Base-by-base conservation (phyloP, 2,888 invertebrate genomes). In the Mesochorus sp. region DNA sequence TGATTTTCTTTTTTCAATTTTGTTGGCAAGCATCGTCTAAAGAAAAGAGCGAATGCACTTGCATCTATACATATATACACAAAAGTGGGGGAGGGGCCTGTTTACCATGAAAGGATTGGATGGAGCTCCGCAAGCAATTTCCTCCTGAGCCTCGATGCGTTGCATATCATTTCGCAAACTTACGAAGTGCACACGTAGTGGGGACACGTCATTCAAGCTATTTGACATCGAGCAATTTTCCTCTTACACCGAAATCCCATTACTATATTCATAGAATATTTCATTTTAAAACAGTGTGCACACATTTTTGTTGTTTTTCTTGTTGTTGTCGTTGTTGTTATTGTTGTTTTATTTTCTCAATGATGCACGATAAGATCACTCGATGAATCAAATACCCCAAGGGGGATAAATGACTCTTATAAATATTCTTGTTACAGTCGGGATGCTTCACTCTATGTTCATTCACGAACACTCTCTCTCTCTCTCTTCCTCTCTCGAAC, bases 191-290 rank as follows among this genome's bases (percentile, higher is more conserved):
- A 66, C 39, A 26, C 21, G 57, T 51, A 31, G 44, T 17, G 57
- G 73, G 55, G 78, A 77, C 80, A 75, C 82, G 82, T 82, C 80
- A 75, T 80, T 83, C 66, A 71, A 21, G 44, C 59, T 37, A 67
- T 74, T 80, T 76, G 83, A 80, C 84, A 80, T 39, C 39, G 57
- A 75, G 79, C 82, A 83, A 84, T 85, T 82, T 80, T 19, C 78
- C 64, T 17, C 21, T 57, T 19, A 51, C 51, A 75, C 83, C 78
- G 79, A 84, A 85, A 82, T 67, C 73, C 80, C 71, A 84, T 85
- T 85, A 84, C 81, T 84, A 85, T 85, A 85, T 85, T 84, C 82
- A 85, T 84, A 83, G 82, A 82, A 77, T 62, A 73, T 59, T 53
- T 72, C 59, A 59, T 70, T 53, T 26, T 8, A 19, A 10, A 47